Conservation (phyloP, 2,113 vertebrate species). For the Entosphenus tridentatus region DNA sequence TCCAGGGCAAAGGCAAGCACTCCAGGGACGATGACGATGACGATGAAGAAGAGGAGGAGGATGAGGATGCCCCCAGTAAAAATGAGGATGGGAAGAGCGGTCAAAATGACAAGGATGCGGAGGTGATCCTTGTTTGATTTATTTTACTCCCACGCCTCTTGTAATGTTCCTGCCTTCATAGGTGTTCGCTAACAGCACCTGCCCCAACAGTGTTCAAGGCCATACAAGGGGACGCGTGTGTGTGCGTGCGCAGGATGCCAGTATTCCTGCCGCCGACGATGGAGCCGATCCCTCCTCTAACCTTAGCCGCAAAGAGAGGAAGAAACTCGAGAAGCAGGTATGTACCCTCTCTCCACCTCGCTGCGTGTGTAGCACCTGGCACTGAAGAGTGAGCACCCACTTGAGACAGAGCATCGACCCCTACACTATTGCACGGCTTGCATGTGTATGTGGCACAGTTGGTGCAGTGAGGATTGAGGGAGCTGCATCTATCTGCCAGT, state of each 20-base stretch:
- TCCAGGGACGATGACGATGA: constrained; percentile 2
- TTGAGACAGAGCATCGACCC: neutral
- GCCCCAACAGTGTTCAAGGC: too few species aligned
- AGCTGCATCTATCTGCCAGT: neutral
- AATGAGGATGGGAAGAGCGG: constrained; percentile 6
- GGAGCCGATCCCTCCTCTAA: constrained; percentile 34
- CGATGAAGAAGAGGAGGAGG: constrained; percentile 5
- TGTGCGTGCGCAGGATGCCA: too few species aligned
- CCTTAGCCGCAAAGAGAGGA: constrained; percentile 65
- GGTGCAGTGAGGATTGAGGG: neutral
- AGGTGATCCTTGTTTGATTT: too few species aligned
- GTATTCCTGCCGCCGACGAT: too few species aligned
- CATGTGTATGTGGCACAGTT: neutral
- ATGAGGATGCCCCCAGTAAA: constrained; percentile 14
- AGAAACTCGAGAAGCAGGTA: constrained; percentile 60
- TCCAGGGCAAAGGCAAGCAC: neutral
- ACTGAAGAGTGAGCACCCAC: neutral
- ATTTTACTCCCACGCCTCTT: too few species aligned
- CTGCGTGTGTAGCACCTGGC: neutral
- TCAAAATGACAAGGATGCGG: too few species aligned
- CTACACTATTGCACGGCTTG: neutral
- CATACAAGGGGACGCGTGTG: too few species aligned
- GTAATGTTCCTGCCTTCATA: too few species aligned
- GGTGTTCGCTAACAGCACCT: too few species aligned
- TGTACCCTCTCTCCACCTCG: neutral